A percentile compares a stretch with the other conserved stretches of the same genome.
phyloP scores from a whole-genome alignment of 2,888 invertebrate genomes.

The Meteorus cinctellus region DNA sequence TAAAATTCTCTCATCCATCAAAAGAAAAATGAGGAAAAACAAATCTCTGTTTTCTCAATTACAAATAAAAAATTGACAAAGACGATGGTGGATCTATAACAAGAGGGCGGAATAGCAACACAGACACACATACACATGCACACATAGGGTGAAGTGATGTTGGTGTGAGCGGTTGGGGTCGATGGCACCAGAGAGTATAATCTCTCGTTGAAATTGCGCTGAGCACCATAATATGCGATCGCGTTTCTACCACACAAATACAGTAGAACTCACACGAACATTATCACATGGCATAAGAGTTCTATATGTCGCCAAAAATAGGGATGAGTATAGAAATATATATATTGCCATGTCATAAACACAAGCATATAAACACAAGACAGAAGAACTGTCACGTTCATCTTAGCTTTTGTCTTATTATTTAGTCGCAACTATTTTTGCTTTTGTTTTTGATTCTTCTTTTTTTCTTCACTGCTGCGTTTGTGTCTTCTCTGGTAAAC shows the following conservation, averaged over 20 bases:
- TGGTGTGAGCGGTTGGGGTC: neutral
- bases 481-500: neutral
- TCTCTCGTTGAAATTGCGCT: constrained; percentile 1
- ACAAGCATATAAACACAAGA: neutral
- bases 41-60: too few relatives aligned
- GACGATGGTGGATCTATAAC: too few relatives aligned
- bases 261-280: neutral
- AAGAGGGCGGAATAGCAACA: neutral
- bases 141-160: neutral
- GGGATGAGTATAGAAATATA: neutral
- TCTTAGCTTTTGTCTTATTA: neutral
- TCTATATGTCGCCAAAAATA: constrained; percentile 1
- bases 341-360: constrained; percentile 1
- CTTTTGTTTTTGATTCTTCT: neutral
- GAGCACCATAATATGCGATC: neutral
- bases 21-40: too few relatives aligned
- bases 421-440: neutral
- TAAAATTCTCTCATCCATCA: too few relatives aligned
- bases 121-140: too few relatives aligned
- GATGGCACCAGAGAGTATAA: constrained; percentile 8
- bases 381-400: constrained; percentile 1
- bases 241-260: neutral
- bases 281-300: neutral
- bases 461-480: too few relatives aligned
- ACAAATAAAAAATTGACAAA: too few relatives aligned